Evolutionary conservation across 2,113 vertebrate species (phyloP), one percentile per base, ranked within the genome.

Genomic region (Hippocampus zosterae): DNA sequence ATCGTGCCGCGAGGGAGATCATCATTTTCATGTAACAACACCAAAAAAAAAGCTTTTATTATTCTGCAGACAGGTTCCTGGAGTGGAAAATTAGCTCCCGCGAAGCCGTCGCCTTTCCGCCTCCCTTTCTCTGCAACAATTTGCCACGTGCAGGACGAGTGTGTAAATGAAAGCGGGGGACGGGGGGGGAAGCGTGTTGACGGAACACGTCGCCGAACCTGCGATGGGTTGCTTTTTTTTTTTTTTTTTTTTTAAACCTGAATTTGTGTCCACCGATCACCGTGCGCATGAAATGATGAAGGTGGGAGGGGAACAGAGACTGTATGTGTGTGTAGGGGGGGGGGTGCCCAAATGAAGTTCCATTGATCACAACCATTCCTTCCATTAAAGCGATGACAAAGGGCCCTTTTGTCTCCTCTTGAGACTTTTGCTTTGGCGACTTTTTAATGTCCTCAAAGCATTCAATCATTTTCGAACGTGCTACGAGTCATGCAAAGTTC

Each of bases 11-110:
- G 50, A 69, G 87, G 88, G 77, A 77, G 89, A 88, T 89, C 85
- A 87, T 87, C 88, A 74, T 76, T 84, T 79, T 87, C 80, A 88
- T 83, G 90, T 90, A 91, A 81, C 82, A 91, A 57, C 55, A 57
- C 21, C 13, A 56, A 4, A 53, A 21, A 53, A 56, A 11, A 56
- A 56, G 81, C 82, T 84, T 89, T 92, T 92, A 92, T 90, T 92
- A 88, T 87, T 83, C 90, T 91, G 87, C 86, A 77, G 83, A 86
- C 82, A 74, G 80, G 83, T 88, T 85, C 81, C 85, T 88, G 84
- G 84, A 85, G 87, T 90, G 89, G 86, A 90, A 91, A 91, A 91
- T 90, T 86, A 89, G 80, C 81, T 82, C 84, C 81, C 75, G 46
- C 81, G 76, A 85, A 70, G 68, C 71, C 66, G 64, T 69, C 63